Base-by-base conservation (phyloP, 2,113 vertebrate genomes). In the Lynx canadensis region DNA sequence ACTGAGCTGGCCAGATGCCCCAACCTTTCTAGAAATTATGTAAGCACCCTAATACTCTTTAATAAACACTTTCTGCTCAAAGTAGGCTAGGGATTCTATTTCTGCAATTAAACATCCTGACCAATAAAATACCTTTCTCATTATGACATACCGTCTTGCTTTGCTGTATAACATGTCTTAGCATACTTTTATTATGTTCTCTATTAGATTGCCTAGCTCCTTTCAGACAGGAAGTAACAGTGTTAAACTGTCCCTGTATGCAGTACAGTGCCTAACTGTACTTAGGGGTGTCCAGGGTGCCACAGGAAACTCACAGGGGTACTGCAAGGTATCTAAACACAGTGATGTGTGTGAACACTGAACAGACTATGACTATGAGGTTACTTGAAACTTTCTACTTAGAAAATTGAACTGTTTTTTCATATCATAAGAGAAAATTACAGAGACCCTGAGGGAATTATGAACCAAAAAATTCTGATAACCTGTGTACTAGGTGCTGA, bases 271-370 rank as follows among this genome's bases (percentile, higher is more conserved):
- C 3, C 4, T 50, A 63, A 4, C 48, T 69, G 52, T 38, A 9
- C 11, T 79, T 8, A 0, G 2, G 57, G n/a, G 18, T 9, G 3
- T 0, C 4, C 50, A 18, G 5, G 12, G 4, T 5, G 1, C 36
- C n/a, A 1, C 27, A 12, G 52, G 8, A 45, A 60, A 60, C 19
- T 57, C 55, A 57, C 55, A 57, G 13, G 2, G 12, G 3, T 5
- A 1, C n/a, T 38, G 1, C 27, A 12, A 52, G 27, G 1, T 52
- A 63, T 63, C 57, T 78, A 79, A 80, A 92, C 29, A 81, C n/a
- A 55, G 33, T 83, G 36, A 73, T 45, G 57, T 31, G 41, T 65
- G 65, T 80, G 52, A 79, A 78, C 31, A 85, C 55, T 15, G 31
- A 69, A 41, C 27, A 94, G 89, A 27, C 21, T 55, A 80, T 29